Evolutionary conservation across 2,113 vertebrate species (phyloP).

Genomic region (Cinclus mexicanus): DNA sequence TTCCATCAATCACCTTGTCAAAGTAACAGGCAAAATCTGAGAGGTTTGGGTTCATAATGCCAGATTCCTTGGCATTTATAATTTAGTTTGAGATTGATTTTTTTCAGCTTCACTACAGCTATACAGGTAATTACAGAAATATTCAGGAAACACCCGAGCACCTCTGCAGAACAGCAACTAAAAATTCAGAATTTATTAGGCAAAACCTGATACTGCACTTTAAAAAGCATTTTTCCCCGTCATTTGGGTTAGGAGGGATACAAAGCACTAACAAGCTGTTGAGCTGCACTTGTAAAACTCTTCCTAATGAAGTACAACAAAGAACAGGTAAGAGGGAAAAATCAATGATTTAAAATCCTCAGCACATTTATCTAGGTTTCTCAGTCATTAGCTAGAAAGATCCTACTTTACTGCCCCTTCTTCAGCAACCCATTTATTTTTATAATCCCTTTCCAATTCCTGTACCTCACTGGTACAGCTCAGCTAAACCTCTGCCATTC

Average conservation of each 20-base stretch:
- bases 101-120: background rate
- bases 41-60: background rate
- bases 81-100: background rate
- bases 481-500: background rate
- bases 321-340: background rate
- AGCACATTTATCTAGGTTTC: background rate
- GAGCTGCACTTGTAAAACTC: background rate
- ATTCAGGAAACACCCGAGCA: background rate
- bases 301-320: background rate
- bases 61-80: background rate
- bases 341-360: background rate
- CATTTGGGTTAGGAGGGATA: background rate
- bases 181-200: background rate
- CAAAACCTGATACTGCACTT: background rate
- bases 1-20: background rate
- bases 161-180: rapidly evolving
- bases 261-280: background rate
- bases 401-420: background rate
- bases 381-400: background rate
- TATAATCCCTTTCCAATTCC: background rate
- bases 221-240: background rate
- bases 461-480: background rate
- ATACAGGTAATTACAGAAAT: background rate
- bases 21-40: background rate
- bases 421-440: background rate